phyloP scores from a whole-genome alignment of 2,113 vertebrate genomes.

The Penelope pileata region DNA sequence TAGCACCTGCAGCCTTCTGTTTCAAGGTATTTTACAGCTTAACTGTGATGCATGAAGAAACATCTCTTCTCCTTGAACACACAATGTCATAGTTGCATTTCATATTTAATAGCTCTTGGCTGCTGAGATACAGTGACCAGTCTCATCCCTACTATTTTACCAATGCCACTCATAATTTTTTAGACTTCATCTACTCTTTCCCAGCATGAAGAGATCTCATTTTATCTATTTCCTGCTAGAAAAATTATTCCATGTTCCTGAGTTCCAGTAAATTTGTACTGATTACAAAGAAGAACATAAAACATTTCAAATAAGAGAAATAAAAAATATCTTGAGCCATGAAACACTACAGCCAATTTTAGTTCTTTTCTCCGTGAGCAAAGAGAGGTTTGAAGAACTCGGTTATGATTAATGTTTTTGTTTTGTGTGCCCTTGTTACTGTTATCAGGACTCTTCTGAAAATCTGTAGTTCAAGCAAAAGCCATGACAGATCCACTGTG shows the following conservation, averaged over 20 bases:
- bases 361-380: not conserved
- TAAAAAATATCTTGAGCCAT: not conserved
- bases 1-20: not conserved
- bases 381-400: not conserved
- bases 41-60: not conserved
- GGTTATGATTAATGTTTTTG: rapidly evolving
- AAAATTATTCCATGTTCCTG: not conserved
- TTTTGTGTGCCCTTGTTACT: not conserved
- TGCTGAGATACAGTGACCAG: not conserved
- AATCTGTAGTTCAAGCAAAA: not conserved
- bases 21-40: not conserved
- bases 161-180: not conserved
- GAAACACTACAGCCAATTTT: not conserved
- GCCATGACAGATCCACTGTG: not conserved
- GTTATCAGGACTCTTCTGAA: not conserved
- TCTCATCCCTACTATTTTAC: not conserved
- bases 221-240: not conserved
- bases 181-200: not conserved
- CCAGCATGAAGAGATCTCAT: not conserved
- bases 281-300: not conserved
- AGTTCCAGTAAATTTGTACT: not conserved
- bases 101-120: not conserved
- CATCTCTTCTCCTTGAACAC: not conserved
- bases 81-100: not conserved
- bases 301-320: not conserved